Evolutionary conservation across 2,113 vertebrate genomes (phyloP).

Genomic region (Zingel zingel): DNA sequence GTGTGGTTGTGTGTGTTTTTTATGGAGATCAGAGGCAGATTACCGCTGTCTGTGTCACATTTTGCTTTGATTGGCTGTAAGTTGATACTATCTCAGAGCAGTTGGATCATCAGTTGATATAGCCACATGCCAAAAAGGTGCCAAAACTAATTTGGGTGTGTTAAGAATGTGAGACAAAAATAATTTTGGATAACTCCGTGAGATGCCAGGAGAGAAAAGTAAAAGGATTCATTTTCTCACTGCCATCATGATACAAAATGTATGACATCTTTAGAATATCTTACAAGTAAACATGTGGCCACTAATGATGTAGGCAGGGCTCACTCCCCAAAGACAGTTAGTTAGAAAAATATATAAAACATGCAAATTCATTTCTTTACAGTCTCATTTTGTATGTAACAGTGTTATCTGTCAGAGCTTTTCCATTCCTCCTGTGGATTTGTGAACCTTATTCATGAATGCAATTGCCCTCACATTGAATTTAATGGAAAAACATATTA

Average conservation of each 20-base stretch:
- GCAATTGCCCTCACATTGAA: neutral
- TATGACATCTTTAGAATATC: neutral
- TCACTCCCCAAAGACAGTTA: neutral
- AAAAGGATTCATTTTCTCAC: neutral
- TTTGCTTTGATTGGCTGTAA: slow-evolving; percentile 54
- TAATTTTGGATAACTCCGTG: neutral
- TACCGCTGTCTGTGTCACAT: slow-evolving; percentile 10
- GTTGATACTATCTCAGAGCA: slow-evolving; percentile 28
- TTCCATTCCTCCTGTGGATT: neutral
- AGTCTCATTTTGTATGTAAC: neutral
- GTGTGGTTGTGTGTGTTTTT: slow-evolving; percentile 25
- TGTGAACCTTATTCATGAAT: no score
- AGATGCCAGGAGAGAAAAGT: neutral
- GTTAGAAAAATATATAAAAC: no score
- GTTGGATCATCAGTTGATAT: slow-evolving; percentile 37
- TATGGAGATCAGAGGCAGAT: slow-evolving; percentile 45
- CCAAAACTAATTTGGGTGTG: slow-evolving; percentile 56
- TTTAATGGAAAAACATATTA: neutral
- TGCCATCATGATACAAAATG: neutral
- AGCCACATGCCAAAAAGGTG: slow-evolving; percentile 46
- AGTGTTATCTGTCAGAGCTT: neutral
- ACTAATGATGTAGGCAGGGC: neutral
- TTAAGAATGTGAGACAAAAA: slow-evolving; percentile 11
- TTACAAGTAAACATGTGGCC: neutral
- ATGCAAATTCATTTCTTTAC: neutral